Conservation (phyloP, 2,888 invertebrate species). For the Ectemnius continuus region DNA sequence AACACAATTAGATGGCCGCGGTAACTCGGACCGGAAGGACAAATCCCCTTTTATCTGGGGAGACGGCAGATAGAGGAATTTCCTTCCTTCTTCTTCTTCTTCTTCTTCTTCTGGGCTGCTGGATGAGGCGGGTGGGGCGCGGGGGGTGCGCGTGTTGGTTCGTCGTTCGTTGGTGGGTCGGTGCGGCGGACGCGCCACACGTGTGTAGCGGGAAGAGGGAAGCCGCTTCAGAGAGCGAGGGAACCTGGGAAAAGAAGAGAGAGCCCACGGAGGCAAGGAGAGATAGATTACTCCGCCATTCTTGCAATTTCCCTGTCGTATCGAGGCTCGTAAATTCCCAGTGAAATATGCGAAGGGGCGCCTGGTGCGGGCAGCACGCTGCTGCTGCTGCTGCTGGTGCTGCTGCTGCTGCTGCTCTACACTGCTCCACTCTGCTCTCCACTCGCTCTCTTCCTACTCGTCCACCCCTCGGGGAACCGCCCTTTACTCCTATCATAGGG, state of each 20-base stretch:
- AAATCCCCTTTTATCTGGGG: slow-evolving; percentile 73
- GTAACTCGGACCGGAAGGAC: slow-evolving; percentile 67
- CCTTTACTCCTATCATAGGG: slow-evolving; percentile 70
- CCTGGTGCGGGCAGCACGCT: slow-evolving; percentile 78
- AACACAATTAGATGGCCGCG: slow-evolving; percentile 74
- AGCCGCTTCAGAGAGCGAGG: slow-evolving; percentile 63
- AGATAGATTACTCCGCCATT: slow-evolving; percentile 95
- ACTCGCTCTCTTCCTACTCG: slow-evolving; percentile 67
- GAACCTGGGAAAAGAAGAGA: slow-evolving; percentile 68
- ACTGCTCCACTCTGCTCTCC: slow-evolving; percentile 61
- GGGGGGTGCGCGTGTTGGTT: slow-evolving; percentile 15
- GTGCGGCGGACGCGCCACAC: slow-evolving; percentile 38
- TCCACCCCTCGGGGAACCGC: slow-evolving; percentile 57
- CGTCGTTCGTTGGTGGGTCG: slow-evolving; percentile 32
- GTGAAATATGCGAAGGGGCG: slow-evolving; percentile 87
- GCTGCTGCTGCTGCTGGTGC: slow-evolving; percentile 61
- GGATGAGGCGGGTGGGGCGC: background rate
- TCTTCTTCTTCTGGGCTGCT: slow-evolving; percentile 17
- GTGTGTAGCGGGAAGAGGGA: slow-evolving; percentile 52
- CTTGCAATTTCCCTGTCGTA: slow-evolving; percentile 96
- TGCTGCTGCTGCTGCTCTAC: slow-evolving; percentile 38
- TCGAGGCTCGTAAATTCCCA: slow-evolving; percentile 91
- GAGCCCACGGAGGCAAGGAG: slow-evolving; percentile 76
- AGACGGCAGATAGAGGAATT: slow-evolving; percentile 64
- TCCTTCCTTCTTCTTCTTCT: slow-evolving; percentile 54